These are phyloP conservation scores for Rhyacichthys aspro DNA, from an alignment of 2,797 vertebrate species.

Conservation along the genomic window DNA sequence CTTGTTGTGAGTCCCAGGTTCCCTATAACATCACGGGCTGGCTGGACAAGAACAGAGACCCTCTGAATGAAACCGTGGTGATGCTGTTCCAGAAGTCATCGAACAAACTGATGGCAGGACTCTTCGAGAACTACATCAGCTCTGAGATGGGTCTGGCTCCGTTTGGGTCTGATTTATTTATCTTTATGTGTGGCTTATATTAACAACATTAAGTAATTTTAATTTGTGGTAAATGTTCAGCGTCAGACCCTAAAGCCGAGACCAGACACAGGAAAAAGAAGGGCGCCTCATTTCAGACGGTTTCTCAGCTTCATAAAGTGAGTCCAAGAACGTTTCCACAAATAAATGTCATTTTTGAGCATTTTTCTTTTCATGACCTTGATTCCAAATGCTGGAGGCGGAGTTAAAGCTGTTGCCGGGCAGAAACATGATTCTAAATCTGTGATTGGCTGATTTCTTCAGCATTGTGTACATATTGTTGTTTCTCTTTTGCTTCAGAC, in stretches of 20 bases:
- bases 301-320: slow-evolving; percentile 94
- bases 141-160: slow-evolving; percentile 81
- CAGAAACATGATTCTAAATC: no score
- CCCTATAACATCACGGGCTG: slow-evolving; percentile 92
- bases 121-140: slow-evolving; percentile 88
- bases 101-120: slow-evolving; percentile 87
- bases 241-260: slow-evolving; percentile 74
- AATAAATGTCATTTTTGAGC: no score
- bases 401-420: no score
- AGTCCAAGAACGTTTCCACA: slow-evolving; percentile 36
- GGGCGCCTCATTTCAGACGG: slow-evolving; percentile 92
- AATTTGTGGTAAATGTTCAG: not conserved
- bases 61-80: slow-evolving; percentile 92
- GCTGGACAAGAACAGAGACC: slow-evolving; percentile 95
- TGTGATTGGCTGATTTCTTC: no score
- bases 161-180: not conserved
- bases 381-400: no score
- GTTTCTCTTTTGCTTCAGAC: no score
- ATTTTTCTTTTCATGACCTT: no score
- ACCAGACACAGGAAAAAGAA: slow-evolving; percentile 89
- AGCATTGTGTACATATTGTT: no score
- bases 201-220: not conserved
- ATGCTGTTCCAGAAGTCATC: slow-evolving; percentile 90
- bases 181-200: not conserved
- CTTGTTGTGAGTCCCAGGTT: slow-evolving; percentile 74